A percentile compares a stretch with the other conserved stretches of the same genome.
phyloP scores from a whole-genome alignment of 1,140 invertebrate species.

The Lucilia cuprina region DNA sequence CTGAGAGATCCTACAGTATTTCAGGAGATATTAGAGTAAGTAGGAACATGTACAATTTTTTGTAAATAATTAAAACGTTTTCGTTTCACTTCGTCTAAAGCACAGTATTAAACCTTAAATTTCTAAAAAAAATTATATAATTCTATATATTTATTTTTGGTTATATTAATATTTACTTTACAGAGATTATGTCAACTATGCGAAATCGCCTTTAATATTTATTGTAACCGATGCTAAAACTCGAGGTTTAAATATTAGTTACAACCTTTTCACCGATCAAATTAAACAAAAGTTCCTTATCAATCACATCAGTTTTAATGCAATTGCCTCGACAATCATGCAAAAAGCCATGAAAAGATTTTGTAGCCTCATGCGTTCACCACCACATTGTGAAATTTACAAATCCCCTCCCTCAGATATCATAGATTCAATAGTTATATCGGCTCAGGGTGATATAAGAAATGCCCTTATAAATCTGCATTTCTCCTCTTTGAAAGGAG shows the following conservation, averaged over 20 bases:
- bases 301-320: slow-evolving; percentile 73
- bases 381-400: slow-evolving; percentile 63
- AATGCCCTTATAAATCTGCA: slow-evolving; percentile 76
- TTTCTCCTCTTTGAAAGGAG: slow-evolving; percentile 73
- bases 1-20: slow-evolving; percentile 69
- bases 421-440: slow-evolving; percentile 73
- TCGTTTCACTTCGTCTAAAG: too few species aligned
- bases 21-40: slow-evolving; percentile 71
- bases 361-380: slow-evolving; percentile 63
- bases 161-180: slow-evolving; percentile 39
- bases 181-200: slow-evolving; percentile 69
- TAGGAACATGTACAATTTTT: slow-evolving; percentile 38
- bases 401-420: slow-evolving; percentile 66
- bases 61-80: too few species aligned
- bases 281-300: slow-evolving; percentile 70
- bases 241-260: slow-evolving; percentile 67
- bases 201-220: slow-evolving; percentile 75
- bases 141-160: too few species aligned
- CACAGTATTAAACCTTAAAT: too few species aligned
- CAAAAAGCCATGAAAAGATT: slow-evolving; percentile 73
- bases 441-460: slow-evolving; percentile 74
- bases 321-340: slow-evolving; percentile 70
- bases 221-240: slow-evolving; percentile 72
- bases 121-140: too few species aligned
- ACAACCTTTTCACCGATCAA: slow-evolving; percentile 70